Base-by-base conservation (phyloP, 2,888 invertebrate species). In the Panopea generosa region DNA sequence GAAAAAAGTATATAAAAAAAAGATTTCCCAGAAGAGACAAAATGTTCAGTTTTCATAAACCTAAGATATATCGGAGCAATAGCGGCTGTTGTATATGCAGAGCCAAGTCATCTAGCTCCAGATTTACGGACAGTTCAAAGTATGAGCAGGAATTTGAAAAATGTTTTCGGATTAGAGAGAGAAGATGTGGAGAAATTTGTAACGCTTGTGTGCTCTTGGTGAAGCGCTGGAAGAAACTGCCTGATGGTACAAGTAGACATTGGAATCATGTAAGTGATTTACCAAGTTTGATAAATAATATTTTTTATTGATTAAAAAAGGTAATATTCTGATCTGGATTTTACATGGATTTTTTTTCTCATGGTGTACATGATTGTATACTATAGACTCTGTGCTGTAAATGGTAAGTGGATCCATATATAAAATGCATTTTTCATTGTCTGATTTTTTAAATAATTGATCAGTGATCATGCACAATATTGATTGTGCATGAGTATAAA, bases 41-140 rank as follows among this genome's bases (percentile, higher is more conserved):
- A 57, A 96, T 96, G 96, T 96, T 96, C 93, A 96, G 96, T 92
- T 96, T 96, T 93, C 96, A 96, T 93, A 96, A 96, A 93, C 96
- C 96, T 80, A 96, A 96, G 94, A 96, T 96, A 77, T 97, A 96
- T 77, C 76, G 91, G 49, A 90, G 90, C 84, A 83, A 95, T 65
- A 95, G 95, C 84, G 97, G 97, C 59, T 97, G 97, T 92, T 97
- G 96, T 93, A 97, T 97, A 88, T 97, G 96, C 92, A 95, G 96
- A 92, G 96, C 96, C 52, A 97, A 97, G 93, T 96, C 96, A 27
- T 94, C 87, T 86, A 96, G 96, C 93, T 96, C 96, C 38, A 94
- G 96, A 82, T 97, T 97, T 92, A 96, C 96, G 1, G 96, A 96
- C 90, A 96, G 96, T 83, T 95, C 95, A 84, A 96, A 96, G 88